Conservation (phyloP, 2,797 vertebrate species). For the Muraenolepis orangiensis region DNA sequence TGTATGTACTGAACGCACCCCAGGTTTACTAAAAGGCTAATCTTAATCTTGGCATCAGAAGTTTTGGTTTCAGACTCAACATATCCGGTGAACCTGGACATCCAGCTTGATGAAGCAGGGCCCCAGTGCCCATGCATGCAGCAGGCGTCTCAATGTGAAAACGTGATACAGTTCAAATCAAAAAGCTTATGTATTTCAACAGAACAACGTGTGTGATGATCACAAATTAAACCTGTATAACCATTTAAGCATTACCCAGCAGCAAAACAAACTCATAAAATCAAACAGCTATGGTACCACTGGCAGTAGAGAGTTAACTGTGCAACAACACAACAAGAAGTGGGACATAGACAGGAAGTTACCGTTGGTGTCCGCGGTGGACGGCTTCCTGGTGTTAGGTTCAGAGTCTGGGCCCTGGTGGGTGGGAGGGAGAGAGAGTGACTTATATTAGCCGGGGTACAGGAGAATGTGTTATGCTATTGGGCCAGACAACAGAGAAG, state of each 20-base stretch:
- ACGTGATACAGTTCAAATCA: background rate
- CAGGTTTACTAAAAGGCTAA: background rate
- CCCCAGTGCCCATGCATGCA: background rate
- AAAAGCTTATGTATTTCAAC: background rate
- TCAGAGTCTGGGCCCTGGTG: slow-evolving; percentile 61
- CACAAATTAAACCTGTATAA: background rate
- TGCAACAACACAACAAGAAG: background rate
- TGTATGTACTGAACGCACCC: no score
- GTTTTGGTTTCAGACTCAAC: background rate
- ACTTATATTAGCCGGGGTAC: background rate
- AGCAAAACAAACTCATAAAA: background rate
- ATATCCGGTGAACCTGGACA: no score
- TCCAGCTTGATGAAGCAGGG: no score
- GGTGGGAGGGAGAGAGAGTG: background rate
- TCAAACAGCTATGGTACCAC: background rate
- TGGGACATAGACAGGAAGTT: slow-evolving; percentile 20
- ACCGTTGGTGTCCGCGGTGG: slow-evolving; percentile 65
- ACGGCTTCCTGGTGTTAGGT: slow-evolving; percentile 49
- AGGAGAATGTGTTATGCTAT: background rate
- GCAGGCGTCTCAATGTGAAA: background rate
- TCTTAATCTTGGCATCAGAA: background rate
- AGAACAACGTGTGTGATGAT: background rate
- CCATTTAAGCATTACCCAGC: background rate
- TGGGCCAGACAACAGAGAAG: background rate
- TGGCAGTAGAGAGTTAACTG: background rate